These are phyloP conservation scores for Lepisosteus oculatus DNA, from an alignment of 2,113 vertebrate species.

Conservation along the genomic window DNA sequence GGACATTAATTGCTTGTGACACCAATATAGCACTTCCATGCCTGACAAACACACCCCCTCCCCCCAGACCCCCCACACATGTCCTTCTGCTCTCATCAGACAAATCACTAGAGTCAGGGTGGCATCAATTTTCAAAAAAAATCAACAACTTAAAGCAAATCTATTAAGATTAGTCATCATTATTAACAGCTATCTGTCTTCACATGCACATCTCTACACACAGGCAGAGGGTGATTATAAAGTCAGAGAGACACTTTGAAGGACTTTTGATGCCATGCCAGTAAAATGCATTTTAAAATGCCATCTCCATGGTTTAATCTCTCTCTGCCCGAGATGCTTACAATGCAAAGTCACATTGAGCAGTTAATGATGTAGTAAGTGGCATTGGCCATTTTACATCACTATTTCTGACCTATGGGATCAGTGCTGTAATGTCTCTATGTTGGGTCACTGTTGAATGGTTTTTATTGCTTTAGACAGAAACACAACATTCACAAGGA, in stretches of 20 bases:
- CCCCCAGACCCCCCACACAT: slow-evolving; percentile 2
- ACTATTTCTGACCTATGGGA: background rate
- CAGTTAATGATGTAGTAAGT: background rate
- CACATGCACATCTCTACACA: background rate
- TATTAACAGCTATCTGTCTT: background rate
- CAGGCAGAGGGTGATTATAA: background rate
- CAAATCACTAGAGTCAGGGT: background rate
- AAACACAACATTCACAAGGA: no score
- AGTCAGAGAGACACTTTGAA: no score
- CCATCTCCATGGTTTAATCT: background rate
- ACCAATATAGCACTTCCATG: slow-evolving; percentile 14
- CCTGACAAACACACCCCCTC: slow-evolving; percentile 7
- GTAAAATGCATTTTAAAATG: background rate
- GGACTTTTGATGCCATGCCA: background rate
- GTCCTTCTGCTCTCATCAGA: background rate
- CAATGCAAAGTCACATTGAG: background rate
- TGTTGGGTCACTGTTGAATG: slow-evolving; percentile 1
- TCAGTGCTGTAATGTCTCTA: background rate
- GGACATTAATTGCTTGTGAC: slow-evolving; percentile 22
- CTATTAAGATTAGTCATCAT: background rate
- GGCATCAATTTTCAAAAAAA: background rate
- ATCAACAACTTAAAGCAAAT: background rate
- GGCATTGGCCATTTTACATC: background rate
- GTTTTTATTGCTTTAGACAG: no score
- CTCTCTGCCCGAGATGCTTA: background rate